phyloP scores from a whole-genome alignment of 1,140 invertebrate genomes.

The Lithobius niger region DNA sequence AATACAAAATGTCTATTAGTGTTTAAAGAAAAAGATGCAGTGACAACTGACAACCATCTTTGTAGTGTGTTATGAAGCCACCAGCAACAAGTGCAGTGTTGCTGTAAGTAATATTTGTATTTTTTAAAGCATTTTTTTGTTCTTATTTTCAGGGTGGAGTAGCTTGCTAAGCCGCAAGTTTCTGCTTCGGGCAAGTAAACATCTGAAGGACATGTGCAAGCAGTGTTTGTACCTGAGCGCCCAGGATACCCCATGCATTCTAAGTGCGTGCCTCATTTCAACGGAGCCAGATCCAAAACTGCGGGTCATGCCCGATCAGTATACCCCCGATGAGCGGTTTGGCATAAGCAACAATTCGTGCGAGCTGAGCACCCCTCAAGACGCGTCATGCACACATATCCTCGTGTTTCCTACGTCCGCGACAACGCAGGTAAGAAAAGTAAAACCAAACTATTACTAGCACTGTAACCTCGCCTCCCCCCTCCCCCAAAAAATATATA shows the following conservation, averaged over 20 bases:
- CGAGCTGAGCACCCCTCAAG: constrained; percentile 68
- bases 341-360: constrained; percentile 43
- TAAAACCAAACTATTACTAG: neutral
- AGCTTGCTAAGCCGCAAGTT: constrained; percentile 83
- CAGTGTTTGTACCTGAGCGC: constrained; percentile 74
- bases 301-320: constrained; percentile 82
- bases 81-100: no score
- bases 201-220: constrained; percentile 76
- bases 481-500: no score
- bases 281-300: constrained; percentile 88
- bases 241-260: constrained; percentile 66
- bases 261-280: constrained; percentile 93
- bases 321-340: constrained; percentile 64
- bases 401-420: constrained; percentile 97
- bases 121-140: neutral
- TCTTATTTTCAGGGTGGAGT: constrained; percentile 58
- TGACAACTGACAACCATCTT: no score
- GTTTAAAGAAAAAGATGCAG: no score
- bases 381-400: constrained; percentile 94
- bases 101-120: constrained; percentile 4
- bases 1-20: no score
- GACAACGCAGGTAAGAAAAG: constrained; percentile 67
- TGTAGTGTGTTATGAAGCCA: no score
- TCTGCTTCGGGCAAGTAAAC: constrained; percentile 68
- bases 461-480: neutral